These are phyloP conservation scores for Hemichromis elongatus DNA, from an alignment of 2,113 vertebrate species.

Conservation along the genomic window DNA sequence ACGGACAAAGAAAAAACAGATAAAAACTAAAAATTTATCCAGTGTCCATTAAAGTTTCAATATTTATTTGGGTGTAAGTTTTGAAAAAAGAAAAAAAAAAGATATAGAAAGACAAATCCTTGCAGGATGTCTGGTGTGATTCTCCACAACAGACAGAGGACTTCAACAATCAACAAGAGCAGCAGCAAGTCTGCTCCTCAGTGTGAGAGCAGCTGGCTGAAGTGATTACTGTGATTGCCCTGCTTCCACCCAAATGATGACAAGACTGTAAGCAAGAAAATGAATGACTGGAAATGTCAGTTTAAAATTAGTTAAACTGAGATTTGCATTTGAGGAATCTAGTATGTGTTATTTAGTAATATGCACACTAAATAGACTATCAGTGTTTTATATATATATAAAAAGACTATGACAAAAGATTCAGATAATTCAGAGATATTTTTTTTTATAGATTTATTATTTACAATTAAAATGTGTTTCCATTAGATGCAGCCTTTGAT, in stretches of 20 bases:
- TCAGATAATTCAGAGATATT: background rate
- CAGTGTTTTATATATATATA: background rate
- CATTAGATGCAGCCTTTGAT: background rate
- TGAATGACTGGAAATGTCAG: background rate
- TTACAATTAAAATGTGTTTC: background rate
- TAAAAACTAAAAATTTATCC: background rate
- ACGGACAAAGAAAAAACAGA: accelerated
- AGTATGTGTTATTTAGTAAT: background rate
- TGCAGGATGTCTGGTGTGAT: background rate
- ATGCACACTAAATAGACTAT: background rate
- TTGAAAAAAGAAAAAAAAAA: background rate
- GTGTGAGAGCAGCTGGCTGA: background rate
- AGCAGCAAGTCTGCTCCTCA: background rate
- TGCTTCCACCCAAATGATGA: background rate
- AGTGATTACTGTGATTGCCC: constrained; percentile 18
- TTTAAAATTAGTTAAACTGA: background rate
- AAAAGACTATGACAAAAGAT: background rate
- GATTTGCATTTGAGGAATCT: background rate
- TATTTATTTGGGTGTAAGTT: background rate
- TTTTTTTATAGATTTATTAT: background rate
- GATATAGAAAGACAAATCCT: background rate
- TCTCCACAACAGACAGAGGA: background rate
- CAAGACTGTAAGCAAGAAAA: background rate
- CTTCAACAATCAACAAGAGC: background rate
- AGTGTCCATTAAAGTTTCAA: background rate